phyloP scores from a whole-genome alignment of 2,113 vertebrate genomes.

The Sylvilagus bachmani region DNA sequence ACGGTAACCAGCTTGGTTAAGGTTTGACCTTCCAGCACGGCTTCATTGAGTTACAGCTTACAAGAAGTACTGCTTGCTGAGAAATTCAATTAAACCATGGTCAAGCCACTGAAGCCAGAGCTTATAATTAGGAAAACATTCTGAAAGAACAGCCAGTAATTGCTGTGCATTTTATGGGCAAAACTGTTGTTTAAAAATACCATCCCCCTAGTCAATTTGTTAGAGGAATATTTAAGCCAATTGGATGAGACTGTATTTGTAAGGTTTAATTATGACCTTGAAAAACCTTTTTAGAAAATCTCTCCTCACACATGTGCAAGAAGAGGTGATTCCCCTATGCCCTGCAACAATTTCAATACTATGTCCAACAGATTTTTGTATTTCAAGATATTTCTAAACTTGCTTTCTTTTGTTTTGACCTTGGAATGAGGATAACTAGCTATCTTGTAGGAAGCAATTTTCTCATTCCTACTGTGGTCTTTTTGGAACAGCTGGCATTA shows the following conservation, averaged over 20 bases:
- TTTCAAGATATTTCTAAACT: conserved; percentile 8
- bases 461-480: background rate
- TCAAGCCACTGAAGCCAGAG: background rate
- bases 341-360: background rate
- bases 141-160: conserved; percentile 8
- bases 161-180: conserved; percentile 7
- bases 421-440: background rate
- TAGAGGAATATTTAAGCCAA: conserved; percentile 50
- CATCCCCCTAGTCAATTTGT: conserved; percentile 7
- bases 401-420: background rate
- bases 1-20: background rate
- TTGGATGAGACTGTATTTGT: conserved; percentile 18
- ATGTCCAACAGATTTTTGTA: conserved; percentile 28
- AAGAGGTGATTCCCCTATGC: background rate
- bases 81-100: background rate
- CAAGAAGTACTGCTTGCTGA: conserved; percentile 18
- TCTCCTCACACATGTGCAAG: background rate
- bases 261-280: conserved; percentile 29
- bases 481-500: background rate
- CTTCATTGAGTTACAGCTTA: background rate
- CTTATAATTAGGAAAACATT: conserved; percentile 45
- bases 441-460: background rate
- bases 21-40: background rate
- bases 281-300: background rate
- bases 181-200: conserved; percentile 47